Evolutionary conservation across 1,140 invertebrate species (phyloP).

Genomic region (Gerris buenoi): DNA sequence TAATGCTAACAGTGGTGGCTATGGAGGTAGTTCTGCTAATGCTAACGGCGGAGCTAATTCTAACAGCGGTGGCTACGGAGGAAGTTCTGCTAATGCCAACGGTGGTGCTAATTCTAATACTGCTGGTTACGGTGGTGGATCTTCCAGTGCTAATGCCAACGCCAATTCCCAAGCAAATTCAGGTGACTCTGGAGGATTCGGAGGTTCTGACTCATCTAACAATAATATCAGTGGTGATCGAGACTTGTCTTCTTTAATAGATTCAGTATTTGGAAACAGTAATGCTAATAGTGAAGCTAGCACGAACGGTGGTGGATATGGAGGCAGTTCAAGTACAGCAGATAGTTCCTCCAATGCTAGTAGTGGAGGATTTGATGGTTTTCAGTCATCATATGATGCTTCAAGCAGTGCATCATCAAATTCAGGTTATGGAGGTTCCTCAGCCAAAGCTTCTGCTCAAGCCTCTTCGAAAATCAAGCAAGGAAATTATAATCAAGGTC

Average conservation of each 20-base stretch:
- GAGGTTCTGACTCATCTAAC: not conserved
- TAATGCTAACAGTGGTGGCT: not conserved
- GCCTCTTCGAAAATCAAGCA: not conserved
- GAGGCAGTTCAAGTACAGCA: not conserved
- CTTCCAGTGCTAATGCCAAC: not conserved
- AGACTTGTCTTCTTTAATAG: not conserved
- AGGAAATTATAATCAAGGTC: too few species aligned
- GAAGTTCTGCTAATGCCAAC: not conserved
- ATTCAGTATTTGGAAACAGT: not conserved
- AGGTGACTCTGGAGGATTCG: not conserved
- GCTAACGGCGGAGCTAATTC: not conserved
- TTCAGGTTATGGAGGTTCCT: not conserved
- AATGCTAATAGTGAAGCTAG: too few species aligned
- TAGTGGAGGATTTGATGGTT: not conserved
- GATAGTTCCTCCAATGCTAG: not conserved
- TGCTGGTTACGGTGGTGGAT: not conserved
- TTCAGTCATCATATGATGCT: not conserved
- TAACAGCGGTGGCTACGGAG: not conserved
- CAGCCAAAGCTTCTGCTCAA: not conserved
- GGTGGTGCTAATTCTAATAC: not conserved
- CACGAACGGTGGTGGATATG: not conserved
- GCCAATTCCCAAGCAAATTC: not conserved
- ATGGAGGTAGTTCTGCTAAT: not conserved
- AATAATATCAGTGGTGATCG: not conserved
- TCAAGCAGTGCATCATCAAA: not conserved